A percentile compares a stretch with the other conserved stretches of the same genome.
phyloP scores from a whole-genome alignment of 2,888 invertebrate genomes.

The Leucoma salicis region DNA sequence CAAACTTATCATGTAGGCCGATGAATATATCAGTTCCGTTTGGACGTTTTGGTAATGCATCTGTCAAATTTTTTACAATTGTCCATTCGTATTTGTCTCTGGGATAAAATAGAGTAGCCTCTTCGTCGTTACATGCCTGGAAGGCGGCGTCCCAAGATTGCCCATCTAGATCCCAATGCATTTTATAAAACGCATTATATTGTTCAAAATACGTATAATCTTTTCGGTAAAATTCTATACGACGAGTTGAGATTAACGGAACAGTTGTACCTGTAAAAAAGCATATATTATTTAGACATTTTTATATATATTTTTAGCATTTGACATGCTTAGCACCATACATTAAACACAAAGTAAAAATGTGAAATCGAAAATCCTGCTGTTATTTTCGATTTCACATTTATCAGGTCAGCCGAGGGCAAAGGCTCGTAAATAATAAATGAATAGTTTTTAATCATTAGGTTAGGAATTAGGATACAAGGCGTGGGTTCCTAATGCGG shows the following conservation, averaged over 20 bases:
- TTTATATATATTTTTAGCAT: too few species aligned
- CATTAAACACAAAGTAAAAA: too few species aligned
- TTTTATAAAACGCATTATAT: slow-evolving; percentile 48
- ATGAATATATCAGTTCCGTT: slow-evolving; percentile 42
- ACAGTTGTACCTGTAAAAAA: slow-evolving; percentile 21
- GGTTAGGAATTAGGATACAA: too few species aligned
- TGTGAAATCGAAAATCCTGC: too few species aligned
- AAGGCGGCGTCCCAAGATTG: slow-evolving; percentile 38
- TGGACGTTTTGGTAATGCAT: slow-evolving; percentile 14
- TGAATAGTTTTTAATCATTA: too few species aligned
- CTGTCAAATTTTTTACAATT: slow-evolving; percentile 34
- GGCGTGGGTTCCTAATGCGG: too few species aligned
- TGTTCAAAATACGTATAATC: slow-evolving; percentile 46
- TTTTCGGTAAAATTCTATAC: slow-evolving; percentile 41
- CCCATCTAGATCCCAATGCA: slow-evolving; percentile 38
- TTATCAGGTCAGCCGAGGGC: too few species aligned
- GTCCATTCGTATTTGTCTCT: slow-evolving; percentile 38
- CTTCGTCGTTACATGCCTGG: slow-evolving; percentile 45
- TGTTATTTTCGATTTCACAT: too few species aligned
- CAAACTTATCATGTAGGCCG: slow-evolving; percentile 44
- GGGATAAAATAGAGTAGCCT: slow-evolving; percentile 47
- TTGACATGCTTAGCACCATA: too few species aligned
- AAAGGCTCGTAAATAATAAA: too few species aligned
- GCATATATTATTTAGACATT: too few species aligned
- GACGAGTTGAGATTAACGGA: slow-evolving; percentile 19